These are phyloP conservation scores for Pelusios castaneus DNA, from an alignment of 2,113 vertebrate genomes.

Conservation along the genomic window DNA sequence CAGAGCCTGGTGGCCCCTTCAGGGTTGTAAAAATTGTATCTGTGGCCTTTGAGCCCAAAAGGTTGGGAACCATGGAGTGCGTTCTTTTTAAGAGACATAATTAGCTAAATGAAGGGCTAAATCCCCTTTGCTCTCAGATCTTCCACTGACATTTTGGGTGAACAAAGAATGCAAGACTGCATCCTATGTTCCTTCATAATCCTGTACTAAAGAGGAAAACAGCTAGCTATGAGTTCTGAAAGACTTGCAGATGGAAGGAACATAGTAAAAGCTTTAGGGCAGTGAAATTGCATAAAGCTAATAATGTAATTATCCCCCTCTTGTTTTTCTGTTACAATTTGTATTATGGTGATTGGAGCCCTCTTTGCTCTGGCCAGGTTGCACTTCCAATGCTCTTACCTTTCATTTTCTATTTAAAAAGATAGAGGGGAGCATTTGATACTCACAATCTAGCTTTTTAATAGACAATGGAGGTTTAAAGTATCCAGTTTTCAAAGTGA, in stretches of 20 bases:
- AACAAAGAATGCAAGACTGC: neutral
- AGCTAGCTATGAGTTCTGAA: neutral
- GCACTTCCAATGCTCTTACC: neutral
- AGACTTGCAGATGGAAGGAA: neutral
- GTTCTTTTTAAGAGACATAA: neutral
- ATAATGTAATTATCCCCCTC: neutral
- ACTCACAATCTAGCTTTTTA: neutral
- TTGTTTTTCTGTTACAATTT: neutral
- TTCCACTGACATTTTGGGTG: neutral
- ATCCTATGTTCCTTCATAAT: neutral
- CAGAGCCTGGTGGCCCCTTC: no score
- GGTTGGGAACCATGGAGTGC: neutral
- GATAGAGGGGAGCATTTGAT: neutral
- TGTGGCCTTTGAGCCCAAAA: no score
- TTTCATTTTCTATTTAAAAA: slow-evolving; percentile 24
- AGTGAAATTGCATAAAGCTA: neutral
- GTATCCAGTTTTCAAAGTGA: neutral
- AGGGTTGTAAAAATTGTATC: no score
- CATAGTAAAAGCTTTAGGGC: neutral
- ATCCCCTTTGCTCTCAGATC: neutral
- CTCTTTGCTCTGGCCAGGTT: neutral
- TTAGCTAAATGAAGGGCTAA: neutral
- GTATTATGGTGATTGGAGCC: neutral
- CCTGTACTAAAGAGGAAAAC: neutral
- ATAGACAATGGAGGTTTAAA: neutral